A percentile compares a stretch with the other conserved stretches of the same genome.
Conservation (phyloP, 2,888 invertebrate species). For the Aplocera efformata region DNA sequence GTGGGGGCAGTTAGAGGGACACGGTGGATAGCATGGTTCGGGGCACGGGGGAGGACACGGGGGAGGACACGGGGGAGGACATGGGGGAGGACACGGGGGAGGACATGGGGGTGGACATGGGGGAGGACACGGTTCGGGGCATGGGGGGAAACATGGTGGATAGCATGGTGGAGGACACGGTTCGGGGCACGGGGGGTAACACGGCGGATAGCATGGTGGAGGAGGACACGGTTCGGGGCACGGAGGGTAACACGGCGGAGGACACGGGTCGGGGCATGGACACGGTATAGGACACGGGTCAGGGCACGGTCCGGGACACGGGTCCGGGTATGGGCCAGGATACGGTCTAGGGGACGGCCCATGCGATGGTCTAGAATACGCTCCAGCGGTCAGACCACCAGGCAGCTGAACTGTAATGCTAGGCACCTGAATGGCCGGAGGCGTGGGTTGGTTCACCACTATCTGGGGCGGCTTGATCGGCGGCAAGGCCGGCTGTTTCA, state of each 20-base stretch:
- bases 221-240: background rate
- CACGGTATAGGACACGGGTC: conserved; percentile 2
- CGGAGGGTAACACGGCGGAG: background rate
- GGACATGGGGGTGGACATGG: too few species aligned
- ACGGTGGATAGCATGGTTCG: too few species aligned
- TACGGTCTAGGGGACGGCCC: too few species aligned
- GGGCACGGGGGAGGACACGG: too few species aligned
- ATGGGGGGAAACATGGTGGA: background rate
- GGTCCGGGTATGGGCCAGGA: conserved; percentile 1
- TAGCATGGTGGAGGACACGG: background rate
- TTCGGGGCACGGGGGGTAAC: conserved; percentile 1
- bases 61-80: too few species aligned
- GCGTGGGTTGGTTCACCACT: conserved; percentile 43
- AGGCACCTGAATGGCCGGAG: conserved; percentile 43
- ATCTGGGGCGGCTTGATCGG: conserved; percentile 48
- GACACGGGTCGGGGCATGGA: background rate
- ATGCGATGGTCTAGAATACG: too few species aligned
- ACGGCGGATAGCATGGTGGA: background rate
- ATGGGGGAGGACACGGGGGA: too few species aligned
- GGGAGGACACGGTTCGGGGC: too few species aligned
- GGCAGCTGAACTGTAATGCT: too few species aligned
- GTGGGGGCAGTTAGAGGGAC: too few species aligned
- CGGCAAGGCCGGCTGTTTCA: conserved; percentile 42
- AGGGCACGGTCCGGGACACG: too few species aligned
- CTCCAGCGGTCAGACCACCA: too few species aligned